Evolutionary conservation across 2,797 vertebrate species (phyloP).

Genomic region (Cebuella pygmaea): DNA sequence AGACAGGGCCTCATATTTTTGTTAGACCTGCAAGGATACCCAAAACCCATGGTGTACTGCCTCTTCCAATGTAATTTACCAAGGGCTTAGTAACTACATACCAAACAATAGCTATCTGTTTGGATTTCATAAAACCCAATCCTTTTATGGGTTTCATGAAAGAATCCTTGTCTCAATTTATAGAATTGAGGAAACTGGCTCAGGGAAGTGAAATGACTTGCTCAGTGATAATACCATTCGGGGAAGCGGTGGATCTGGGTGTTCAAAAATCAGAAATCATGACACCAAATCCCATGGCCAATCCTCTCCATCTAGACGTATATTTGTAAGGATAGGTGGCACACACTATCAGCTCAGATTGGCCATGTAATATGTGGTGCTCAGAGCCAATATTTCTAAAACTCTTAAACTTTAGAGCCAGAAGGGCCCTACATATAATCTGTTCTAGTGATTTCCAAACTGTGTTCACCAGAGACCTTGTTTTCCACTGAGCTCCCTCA

Average conservation of each 20-base stretch:
- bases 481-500: not conserved
- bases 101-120: not conserved
- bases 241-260: not conserved
- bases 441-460: not conserved
- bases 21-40: not conserved
- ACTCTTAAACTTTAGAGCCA: not conserved
- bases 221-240: not conserved
- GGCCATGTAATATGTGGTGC: not conserved
- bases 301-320: not conserved
- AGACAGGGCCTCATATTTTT: not conserved
- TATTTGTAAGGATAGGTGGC: not conserved
- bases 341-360: not conserved
- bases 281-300: not conserved
- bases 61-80: not conserved
- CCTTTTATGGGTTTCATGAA: not conserved
- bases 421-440: not conserved
- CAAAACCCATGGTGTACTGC: not conserved
- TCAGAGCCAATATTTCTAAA: not conserved
- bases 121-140: constrained; percentile 1
- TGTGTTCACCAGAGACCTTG: not conserved
- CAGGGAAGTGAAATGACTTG: not conserved
- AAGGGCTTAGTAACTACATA: not conserved
- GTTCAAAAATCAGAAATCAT: not conserved
- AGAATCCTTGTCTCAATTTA: not conserved
- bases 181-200: not conserved